Base-by-base conservation (phyloP, 92 coral and sea anemone genomes). In the Epizoanthus ramosus region DNA sequence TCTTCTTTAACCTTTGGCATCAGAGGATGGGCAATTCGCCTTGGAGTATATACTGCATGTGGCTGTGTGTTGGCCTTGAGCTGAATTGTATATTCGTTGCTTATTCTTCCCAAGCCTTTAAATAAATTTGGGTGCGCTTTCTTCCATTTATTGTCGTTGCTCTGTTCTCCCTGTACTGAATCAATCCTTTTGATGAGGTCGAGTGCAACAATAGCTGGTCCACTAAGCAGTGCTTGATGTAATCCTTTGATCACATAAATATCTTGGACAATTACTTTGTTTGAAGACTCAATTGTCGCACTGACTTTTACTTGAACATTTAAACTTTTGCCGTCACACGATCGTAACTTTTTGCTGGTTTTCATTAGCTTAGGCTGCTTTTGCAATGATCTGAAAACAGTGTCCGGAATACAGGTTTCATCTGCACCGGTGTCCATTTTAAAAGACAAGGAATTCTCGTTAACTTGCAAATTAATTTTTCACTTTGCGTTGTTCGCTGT, bases 401-500 rank as follows among this genome's bases (percentile, higher is more conserved):
- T 31, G 23, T 57, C 50, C 19, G 64, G 85, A 54, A 65, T 65
- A 28, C 54, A 68, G 10, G 85, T 80, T 47, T 80, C 76, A 68
- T 80, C 76, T 16, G 75, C 85, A 7, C 76, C 64, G 22, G 76
- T 67, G 76, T 80, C 85, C 47, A 80, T 66, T 39, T 80, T 80
- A 10, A 80, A 80, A 21, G 9, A 3, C 45, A 81, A 2, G 4
- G 7, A 15, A 50, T 43, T 31, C 58, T 21, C 85, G 22, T 80
- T 37, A 16, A 39, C 24, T 0, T 7, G 5, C 2, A 67, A 65
- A 35, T 39, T 14, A 6, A 43, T 43, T 66, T 65, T 47, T 57
- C 76, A 80, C 25, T 1, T 39, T 23, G 76, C 16, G 37, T 80
- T 0, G 74, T 25, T 66, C 25, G 9, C 7, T 16, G 63, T 73